Base-by-base conservation (phyloP, 2,888 invertebrate genomes). In the Metacarcinus magister region DNA sequence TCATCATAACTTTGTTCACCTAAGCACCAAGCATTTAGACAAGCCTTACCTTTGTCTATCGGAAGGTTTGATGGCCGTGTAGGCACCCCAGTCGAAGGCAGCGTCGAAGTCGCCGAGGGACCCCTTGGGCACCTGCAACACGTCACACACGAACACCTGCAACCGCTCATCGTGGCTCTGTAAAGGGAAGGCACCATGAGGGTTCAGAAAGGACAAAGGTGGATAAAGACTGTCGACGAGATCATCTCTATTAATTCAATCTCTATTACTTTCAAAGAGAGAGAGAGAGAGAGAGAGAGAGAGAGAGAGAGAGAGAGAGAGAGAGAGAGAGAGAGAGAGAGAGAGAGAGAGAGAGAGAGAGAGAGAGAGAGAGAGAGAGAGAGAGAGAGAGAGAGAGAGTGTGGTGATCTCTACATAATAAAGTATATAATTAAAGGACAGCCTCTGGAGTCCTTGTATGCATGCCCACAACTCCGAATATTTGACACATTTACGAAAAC, bases 81-180 rank as follows among this genome's bases (percentile, higher is more conserved):
- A 97, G 44, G 97, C 97, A 8, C 97, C 97, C 93, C 97, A 96
- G 96, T 97, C 97, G 97, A 97, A 97, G 75, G 97, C 96, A 46
- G 95, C 97, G 93, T 97, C 97, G 93, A 97, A 97, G 23, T 97
- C 97, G 19, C 97, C 97, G 82, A 96, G 97, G 8, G 97, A 95
- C 67, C 97, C 97, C 82, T 97, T 96, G 0, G 97, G 97, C 92
- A 97, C 97, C 28, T 96, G 95, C 96, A 97, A 97, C 19, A 97
- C 95, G 95, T 97, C 97, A 19, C 97, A 97, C 89, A 96, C 94
- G 44, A 97, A 97, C 75, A 97, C 97, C 87, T 97, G 96, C 16
- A 97, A 94, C 28, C 97, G 95, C 44, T 97, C 96, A 91, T 97
- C 97, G 13, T 44, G 75, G 10, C 97, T 97, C 95, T 97, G 95